Conservation (phyloP, 2,888 invertebrate species). For the Villa cingulata region DNA sequence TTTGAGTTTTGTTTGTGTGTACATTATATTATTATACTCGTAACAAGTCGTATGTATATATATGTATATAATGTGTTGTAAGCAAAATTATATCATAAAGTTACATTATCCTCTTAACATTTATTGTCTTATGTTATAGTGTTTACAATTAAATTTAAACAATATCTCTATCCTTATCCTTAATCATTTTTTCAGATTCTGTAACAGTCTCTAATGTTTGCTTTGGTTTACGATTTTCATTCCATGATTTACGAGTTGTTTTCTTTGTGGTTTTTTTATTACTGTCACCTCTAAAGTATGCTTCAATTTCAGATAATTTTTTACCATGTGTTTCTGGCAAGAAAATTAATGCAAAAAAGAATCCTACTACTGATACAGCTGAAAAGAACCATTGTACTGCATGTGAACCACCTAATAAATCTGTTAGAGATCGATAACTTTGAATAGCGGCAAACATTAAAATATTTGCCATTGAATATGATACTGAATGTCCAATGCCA, state of each 20-base stretch:
- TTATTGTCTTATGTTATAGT: too few relatives aligned
- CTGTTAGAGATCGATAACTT: constrained; percentile 34
- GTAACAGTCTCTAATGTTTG: constrained; percentile 15
- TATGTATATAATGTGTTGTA: too few relatives aligned
- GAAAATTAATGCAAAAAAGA: constrained; percentile 26
- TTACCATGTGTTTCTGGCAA: constrained; percentile 52
- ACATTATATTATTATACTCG: too few relatives aligned
- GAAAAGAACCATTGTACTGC: constrained; percentile 45
- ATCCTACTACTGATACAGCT: constrained; percentile 33
- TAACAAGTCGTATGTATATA: too few relatives aligned
- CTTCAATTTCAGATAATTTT: constrained; percentile 44
- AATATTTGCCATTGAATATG: constrained; percentile 43
- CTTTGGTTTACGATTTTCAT: constrained; percentile 12
- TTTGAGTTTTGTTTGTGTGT: too few relatives aligned
- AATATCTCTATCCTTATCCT: constrained; percentile 5
- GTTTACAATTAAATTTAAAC: neutral
- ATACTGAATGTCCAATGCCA: constrained; percentile 44
- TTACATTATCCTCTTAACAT: too few relatives aligned
- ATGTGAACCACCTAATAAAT: constrained; percentile 35
- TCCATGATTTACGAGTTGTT: neutral
- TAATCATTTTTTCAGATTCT: constrained; percentile 17
- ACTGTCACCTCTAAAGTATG: constrained; percentile 41
- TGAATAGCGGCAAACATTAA: constrained; percentile 46
- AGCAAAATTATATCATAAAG: too few relatives aligned
- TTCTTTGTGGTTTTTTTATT: constrained; percentile 21